Conservation (phyloP, 2,113 vertebrate genomes). For the Neodon shergylaensis region DNA sequence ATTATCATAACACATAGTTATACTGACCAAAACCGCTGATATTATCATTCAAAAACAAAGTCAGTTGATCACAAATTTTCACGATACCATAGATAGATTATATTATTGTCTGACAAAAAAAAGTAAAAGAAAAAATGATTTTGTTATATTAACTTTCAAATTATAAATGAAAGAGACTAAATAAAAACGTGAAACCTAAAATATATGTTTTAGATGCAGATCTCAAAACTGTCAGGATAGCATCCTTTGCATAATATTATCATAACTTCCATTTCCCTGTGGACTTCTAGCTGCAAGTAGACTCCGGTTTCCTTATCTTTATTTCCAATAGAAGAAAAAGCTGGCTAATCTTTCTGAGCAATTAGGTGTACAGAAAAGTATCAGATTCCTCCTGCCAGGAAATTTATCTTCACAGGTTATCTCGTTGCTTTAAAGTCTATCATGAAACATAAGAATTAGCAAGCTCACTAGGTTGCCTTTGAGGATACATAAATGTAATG, state of each 20-base stretch:
- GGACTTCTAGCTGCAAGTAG: constrained; percentile 51
- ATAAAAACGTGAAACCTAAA: neutral
- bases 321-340: constrained; percentile 42
- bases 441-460: constrained; percentile 13
- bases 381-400: constrained; percentile 26
- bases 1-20: neutral
- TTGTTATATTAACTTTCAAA: neutral
- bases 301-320: constrained; percentile 55
- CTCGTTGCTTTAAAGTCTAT: neutral
- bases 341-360: constrained; percentile 54
- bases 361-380: constrained; percentile 49
- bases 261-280: constrained; percentile 43
- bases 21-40: neutral
- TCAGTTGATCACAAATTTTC: constrained; percentile 19
- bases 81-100: neutral
- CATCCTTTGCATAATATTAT: constrained; percentile 58
- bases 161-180: neutral
- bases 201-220: constrained; percentile 26
- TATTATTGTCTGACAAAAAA: neutral
- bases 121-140: neutral
- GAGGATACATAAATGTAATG: neutral
- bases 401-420: constrained; percentile 47
- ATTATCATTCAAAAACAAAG: neutral
- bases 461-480: neutral
- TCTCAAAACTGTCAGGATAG: constrained; percentile 2